These are phyloP conservation scores for Percina caprodes DNA, from an alignment of 2,113 vertebrate genomes.

Conservation along the genomic window DNA sequence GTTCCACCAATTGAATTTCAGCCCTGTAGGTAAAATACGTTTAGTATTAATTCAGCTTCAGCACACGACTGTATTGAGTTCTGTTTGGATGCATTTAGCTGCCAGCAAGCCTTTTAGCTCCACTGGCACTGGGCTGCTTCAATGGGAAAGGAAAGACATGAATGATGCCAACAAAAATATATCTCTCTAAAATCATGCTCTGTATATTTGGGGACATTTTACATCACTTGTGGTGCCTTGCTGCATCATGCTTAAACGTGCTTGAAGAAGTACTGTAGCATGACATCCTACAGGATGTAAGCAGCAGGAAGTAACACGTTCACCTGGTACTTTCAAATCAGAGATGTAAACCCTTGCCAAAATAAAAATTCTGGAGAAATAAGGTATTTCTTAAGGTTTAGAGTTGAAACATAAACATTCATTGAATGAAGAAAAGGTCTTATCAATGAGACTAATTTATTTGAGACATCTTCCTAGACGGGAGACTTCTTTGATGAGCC, in stretches of 20 bases:
- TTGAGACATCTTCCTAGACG: slow-evolving; percentile 44
- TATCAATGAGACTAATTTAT: slow-evolving; percentile 67
- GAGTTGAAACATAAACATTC: slow-evolving; percentile 17
- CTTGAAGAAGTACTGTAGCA: slow-evolving; percentile 21
- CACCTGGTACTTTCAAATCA: background rate
- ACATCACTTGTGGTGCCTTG: slow-evolving; percentile 47
- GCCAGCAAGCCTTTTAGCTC: slow-evolving; percentile 82
- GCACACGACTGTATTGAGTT: slow-evolving; percentile 50
- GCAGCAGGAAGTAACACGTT: slow-evolving; percentile 14
- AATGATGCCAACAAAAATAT: slow-evolving; percentile 67
- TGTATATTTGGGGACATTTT: slow-evolving; percentile 43
- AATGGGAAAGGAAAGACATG: slow-evolving; percentile 56
- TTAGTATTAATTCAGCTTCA: slow-evolving; percentile 66
- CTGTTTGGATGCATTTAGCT: slow-evolving; percentile 70
- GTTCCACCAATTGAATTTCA: slow-evolving; percentile 56
- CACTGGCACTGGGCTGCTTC: slow-evolving; percentile 65
- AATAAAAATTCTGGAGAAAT: background rate
- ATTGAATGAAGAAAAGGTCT: slow-evolving; percentile 35
- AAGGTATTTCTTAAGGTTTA: slow-evolving; percentile 4
- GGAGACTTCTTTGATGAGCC: slow-evolving; percentile 60
- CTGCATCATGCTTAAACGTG: slow-evolving; percentile 43
- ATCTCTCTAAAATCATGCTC: slow-evolving; percentile 65
- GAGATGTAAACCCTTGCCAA: background rate
- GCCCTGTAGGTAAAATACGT: slow-evolving; percentile 59
- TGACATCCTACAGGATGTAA: slow-evolving; percentile 13